These are phyloP conservation scores for Dasysyrphus albostriatus DNA, from an alignment of 2,888 invertebrate genomes.

Conservation along the genomic window DNA sequence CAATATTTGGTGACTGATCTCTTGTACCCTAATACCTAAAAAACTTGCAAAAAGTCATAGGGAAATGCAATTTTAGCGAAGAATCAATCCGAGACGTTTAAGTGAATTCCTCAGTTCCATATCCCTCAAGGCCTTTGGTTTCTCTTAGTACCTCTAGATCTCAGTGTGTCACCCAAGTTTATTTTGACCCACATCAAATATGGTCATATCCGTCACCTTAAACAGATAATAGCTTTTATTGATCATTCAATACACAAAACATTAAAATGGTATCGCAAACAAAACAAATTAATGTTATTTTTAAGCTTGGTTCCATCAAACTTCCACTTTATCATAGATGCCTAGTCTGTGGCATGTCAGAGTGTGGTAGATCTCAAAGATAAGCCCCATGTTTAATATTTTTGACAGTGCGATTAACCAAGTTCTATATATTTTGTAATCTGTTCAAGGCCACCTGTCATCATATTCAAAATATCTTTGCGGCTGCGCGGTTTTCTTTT, in stretches of 20 bases:
- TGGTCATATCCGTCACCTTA: conserved; percentile 38
- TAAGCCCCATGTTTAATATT: conserved; percentile 65
- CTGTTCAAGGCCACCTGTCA: conserved; percentile 73
- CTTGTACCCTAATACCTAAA: no score
- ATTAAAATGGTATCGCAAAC: neutral
- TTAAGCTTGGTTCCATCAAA: conserved; percentile 68
- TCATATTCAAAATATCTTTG: conserved; percentile 30
- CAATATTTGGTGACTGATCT: no score
- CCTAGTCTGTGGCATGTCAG: conserved; percentile 23
- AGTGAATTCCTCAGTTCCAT: neutral
- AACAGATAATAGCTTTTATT: conserved; percentile 67
- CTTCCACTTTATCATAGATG: conserved; percentile 26
- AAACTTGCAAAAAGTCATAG: no score
- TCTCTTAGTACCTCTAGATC: neutral
- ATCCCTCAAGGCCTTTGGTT: neutral
- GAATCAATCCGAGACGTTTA: neutral
- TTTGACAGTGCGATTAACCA: conserved; percentile 70
- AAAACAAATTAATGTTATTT: conserved; percentile 14
- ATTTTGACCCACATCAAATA: conserved; percentile 32
- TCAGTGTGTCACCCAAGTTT: neutral
- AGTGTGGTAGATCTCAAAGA: conserved; percentile 46
- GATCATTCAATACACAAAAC: conserved; percentile 45
- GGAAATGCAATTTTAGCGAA: no score
- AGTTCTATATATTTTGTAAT: conserved; percentile 56
- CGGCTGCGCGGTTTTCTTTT: conserved; percentile 16